Conservation (phyloP, 2,888 invertebrate species). For the Bimastos eiseni region DNA sequence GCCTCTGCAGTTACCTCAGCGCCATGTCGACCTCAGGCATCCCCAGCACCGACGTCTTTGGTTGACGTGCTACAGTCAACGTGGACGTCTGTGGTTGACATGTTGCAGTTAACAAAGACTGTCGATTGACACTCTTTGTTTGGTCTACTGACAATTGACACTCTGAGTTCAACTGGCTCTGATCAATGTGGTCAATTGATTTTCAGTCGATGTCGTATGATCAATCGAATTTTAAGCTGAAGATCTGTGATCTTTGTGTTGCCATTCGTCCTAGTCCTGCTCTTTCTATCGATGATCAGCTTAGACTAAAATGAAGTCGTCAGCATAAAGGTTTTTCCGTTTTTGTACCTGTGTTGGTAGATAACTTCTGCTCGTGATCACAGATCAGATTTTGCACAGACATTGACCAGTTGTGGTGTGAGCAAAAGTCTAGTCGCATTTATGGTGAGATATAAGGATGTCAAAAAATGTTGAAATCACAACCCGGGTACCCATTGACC, state of each 20-base stretch:
- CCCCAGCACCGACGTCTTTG: constrained; percentile 18
- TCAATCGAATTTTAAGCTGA: not conserved
- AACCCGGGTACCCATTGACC: too few species aligned
- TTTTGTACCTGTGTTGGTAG: not conserved
- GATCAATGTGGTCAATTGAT: not conserved
- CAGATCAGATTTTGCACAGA: not conserved
- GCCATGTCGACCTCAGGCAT: constrained; percentile 27
- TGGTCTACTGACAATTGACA: too few species aligned
- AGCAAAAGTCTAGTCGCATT: not conserved
- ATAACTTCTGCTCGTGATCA: not conserved
- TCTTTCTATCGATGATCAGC: not conserved
- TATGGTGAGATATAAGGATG: not conserved
- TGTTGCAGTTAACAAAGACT: not conserved
- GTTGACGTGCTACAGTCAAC: not conserved
- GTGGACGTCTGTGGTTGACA: constrained; percentile 20
- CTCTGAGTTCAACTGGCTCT: not conserved
- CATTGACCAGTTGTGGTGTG: not conserved
- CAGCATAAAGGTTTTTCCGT: not conserved
- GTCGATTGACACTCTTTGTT: not conserved
- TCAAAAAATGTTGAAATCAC: too few species aligned
- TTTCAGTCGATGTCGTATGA: not conserved
- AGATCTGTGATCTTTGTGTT: not conserved
- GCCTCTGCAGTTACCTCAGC: constrained; percentile 40
- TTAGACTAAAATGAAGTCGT: too few species aligned
- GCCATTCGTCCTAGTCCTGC: not conserved